Conservation (phyloP, 2,113 vertebrate genomes). For the Mustelus asterias region DNA sequence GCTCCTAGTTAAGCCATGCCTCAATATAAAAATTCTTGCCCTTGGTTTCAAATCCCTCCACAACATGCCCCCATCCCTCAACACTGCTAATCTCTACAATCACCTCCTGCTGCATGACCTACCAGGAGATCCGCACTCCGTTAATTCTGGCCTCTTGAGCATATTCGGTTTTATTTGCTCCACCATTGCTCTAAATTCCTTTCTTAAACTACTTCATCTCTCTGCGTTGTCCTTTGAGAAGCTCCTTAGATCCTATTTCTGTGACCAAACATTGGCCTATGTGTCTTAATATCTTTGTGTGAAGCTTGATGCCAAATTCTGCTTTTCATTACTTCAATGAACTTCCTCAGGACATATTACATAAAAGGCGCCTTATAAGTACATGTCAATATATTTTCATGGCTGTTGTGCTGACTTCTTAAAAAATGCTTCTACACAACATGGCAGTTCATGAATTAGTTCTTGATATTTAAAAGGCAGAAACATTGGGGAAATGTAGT, state of each 20-base stretch:
- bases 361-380: neutral
- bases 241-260: neutral
- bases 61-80: too few species aligned
- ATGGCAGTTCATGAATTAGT: neutral
- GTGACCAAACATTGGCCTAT: neutral
- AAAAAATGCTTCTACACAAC: neutral
- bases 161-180: too few species aligned
- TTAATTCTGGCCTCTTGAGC: too few species aligned
- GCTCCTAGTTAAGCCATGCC: too few species aligned
- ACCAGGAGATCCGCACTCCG: too few species aligned
- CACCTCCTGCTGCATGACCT: too few species aligned
- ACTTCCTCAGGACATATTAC: neutral
- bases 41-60: too few species aligned
- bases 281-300: neutral
- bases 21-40: too few species aligned
- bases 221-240: neutral
- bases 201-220: neutral
- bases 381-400: neutral
- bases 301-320: neutral
- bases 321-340: neutral
- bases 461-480: neutral
- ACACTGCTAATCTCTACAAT: too few species aligned
- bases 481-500: neutral
- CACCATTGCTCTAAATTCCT: neutral
- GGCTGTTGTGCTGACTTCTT: neutral